phyloP scores from a whole-genome alignment of 2,797 vertebrate genomes.

The Molothrus ater region DNA sequence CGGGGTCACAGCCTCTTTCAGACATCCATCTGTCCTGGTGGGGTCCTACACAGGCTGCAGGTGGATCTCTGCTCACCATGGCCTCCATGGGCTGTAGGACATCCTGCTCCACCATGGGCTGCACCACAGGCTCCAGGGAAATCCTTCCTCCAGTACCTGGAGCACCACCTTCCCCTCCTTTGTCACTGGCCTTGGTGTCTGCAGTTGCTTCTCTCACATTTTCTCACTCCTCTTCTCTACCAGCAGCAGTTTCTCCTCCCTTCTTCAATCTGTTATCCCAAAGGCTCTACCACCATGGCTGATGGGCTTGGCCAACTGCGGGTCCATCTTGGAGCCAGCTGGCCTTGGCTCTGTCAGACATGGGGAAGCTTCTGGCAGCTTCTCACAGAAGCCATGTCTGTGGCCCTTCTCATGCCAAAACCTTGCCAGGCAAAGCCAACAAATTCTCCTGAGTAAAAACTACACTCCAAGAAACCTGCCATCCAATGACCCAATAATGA shows the following conservation, averaged over 20 bases:
- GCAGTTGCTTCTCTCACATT: background rate
- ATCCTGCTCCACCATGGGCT: background rate
- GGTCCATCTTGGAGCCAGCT: background rate
- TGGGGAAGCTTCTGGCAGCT: background rate
- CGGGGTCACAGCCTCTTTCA: background rate
- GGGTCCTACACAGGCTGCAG: background rate
- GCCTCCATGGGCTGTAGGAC: background rate
- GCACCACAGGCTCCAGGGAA: background rate
- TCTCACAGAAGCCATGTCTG: background rate
- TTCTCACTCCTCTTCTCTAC: background rate
- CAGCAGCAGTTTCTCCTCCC: background rate
- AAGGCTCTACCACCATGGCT: rapidly evolving
- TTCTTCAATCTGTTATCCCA: background rate
- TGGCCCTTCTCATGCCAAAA: background rate
- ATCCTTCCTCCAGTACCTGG: background rate
- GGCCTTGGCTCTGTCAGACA: rapidly evolving
- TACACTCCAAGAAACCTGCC: background rate
- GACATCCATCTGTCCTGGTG: rapidly evolving
- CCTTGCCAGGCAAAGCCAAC: background rate
- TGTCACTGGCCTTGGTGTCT: background rate
- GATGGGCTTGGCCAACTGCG: rapidly evolving
- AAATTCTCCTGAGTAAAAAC: background rate
- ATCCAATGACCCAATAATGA: background rate
- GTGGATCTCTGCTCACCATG: background rate
- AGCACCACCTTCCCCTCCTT: background rate